Evolutionary conservation across 2,797 vertebrate genomes (phyloP).

Genomic region (Schizothorax lantsangensis): DNA sequence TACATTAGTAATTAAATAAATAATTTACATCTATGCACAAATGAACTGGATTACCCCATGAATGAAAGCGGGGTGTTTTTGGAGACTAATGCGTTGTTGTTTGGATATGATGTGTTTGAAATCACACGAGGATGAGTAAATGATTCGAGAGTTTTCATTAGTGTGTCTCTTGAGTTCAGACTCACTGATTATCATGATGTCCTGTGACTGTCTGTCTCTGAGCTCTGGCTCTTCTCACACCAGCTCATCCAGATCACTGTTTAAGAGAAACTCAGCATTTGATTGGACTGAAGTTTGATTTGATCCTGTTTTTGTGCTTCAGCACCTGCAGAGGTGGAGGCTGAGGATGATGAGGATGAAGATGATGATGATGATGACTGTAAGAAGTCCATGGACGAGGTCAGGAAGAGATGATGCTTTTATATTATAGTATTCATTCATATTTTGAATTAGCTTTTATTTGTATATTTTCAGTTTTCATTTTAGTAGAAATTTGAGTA

Average conservation of each 20-base stretch:
- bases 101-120: no score
- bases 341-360: constrained; percentile 96
- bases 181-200: no score
- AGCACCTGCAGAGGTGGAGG: constrained; percentile 90
- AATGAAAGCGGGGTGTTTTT: no score
- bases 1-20: no score
- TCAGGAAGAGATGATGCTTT: constrained; percentile 51
- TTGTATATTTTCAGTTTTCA: not conserved
- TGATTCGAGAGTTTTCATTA: no score
- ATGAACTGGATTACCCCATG: no score
- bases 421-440: not conserved
- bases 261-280: not conserved
- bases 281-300: not conserved
- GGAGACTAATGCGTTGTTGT: no score
- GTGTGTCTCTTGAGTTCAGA: no score
- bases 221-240: no score
- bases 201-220: no score
- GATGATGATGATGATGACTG: constrained; percentile 92
- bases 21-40: no score
- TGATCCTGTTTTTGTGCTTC: constrained; percentile 50
- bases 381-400: constrained; percentile 95
- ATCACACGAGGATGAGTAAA: no score
- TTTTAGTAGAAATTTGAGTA: not conserved
- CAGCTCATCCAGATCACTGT: not conserved
- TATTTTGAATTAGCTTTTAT: not conserved